Percentiles rank a stretch among this genome's conserved stretches.
Conservation (phyloP, 2,113 vertebrate genomes). For the Planiliza haematocheilus region DNA sequence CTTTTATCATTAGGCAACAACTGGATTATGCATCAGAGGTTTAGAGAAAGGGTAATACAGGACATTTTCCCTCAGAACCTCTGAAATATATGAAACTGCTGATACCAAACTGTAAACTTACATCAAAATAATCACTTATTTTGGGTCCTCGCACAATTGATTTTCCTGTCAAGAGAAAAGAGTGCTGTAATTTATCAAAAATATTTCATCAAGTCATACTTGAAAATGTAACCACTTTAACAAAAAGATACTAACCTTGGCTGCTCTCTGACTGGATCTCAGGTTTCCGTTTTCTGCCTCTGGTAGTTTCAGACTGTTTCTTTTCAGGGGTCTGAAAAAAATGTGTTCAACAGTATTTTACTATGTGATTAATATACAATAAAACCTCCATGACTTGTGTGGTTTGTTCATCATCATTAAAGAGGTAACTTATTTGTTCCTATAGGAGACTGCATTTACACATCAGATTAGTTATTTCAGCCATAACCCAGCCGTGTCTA, state of each 20-base stretch:
- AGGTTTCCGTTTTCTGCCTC: constrained; percentile 98
- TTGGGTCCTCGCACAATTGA: constrained; percentile 92
- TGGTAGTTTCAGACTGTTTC: constrained; percentile 93
- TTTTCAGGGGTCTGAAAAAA: constrained; percentile 94
- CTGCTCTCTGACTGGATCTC: constrained; percentile 98
- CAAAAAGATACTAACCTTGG: constrained; percentile 87
- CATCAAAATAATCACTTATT: constrained; percentile 99
- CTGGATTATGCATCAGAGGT: not conserved
- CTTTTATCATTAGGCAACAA: constrained; percentile 13
- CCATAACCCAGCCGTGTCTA: too few relatives aligned
- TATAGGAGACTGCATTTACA: too few relatives aligned
- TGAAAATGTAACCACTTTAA: not conserved
- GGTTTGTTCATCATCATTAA: not conserved
- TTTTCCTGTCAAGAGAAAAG: constrained; percentile 88
- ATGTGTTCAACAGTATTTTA: not conserved
- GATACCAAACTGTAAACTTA: constrained; percentile 78
- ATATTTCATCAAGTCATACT: not conserved
- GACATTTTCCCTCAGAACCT: constrained; percentile 1
- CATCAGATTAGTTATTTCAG: too few relatives aligned
- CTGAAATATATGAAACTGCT: constrained; percentile 14
- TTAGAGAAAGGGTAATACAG: not conserved
- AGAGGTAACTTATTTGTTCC: not conserved
- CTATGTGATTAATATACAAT: not conserved
- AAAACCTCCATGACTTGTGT: not conserved
- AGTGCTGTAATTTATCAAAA: constrained; percentile 1